Evolutionary conservation across 2,113 vertebrate genomes (phyloP), one percentile per base, ranked within the genome.

Genomic region (Madoqua kirkii): DNA sequence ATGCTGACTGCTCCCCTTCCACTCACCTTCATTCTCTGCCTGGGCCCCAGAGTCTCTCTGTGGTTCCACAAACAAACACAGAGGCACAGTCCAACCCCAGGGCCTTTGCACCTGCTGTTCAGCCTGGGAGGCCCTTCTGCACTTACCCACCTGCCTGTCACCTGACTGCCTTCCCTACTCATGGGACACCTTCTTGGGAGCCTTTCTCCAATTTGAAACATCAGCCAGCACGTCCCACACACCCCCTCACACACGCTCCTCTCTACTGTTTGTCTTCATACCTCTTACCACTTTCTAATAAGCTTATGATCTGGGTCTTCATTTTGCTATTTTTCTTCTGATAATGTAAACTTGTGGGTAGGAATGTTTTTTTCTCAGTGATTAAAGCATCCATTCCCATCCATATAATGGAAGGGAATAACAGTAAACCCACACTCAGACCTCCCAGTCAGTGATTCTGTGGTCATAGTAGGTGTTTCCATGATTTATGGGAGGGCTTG

Each of bases 401-500:
- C 60, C 60, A 62, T 33, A 1, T 0, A 64, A 52, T 6, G 7
- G 17, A 48, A 52, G 7, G 5, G 40, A 78, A 0, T 3, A 12
- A 25, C 9, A 27, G 33, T 2, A 2, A n/a, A 23, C 21, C 27
- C 59, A 2, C 0, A 0, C 55, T 45, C 16, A 5, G 7, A 0
- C 5, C 1, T 5, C 31, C 6, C 1, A 57, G 71, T 1, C 52
- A 10, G 54, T 21, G 7, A 0, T 1, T 59, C 23, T 0, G 15
- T 2, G 8, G 33, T 19, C 4, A 4, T 1, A 5, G 40, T 19
- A 0, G 21, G 52, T 27, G 9, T 6, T 31, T 55, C 52, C 14
- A 1, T 13, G 5, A 25, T 14, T 14, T 19, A 12, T 1, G 11
- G 3, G 2, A 0, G 11, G 33, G 19, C 43, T 83, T 27, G 10